Evolutionary conservation across 2,888 invertebrate species (phyloP).

Genomic region (Ferdinandea cuprea): DNA sequence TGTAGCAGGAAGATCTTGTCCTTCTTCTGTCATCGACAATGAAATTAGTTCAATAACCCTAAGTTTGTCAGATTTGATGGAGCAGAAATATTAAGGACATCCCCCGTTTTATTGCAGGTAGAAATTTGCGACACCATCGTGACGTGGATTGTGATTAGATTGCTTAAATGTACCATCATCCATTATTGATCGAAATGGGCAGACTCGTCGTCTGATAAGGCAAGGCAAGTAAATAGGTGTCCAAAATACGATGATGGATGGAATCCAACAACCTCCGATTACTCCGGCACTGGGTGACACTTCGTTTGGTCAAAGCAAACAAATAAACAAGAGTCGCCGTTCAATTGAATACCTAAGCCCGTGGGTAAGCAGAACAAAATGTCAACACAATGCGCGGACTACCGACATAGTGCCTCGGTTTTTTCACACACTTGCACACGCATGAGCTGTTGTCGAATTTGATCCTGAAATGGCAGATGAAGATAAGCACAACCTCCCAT

Average conservation of each 20-base stretch:
- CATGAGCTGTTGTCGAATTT: constrained; percentile 29
- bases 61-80: neutral
- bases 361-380: neutral
- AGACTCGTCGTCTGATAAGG: neutral
- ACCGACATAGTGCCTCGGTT: neutral
- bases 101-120: neutral
- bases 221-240: constrained; percentile 1
- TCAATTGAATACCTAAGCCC: constrained; percentile 17
- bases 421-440: too few species aligned
- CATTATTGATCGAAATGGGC: constrained; percentile 18
- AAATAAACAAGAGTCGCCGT: constrained; percentile 1
- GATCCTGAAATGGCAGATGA: neutral
- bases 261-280: too few species aligned
- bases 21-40: neutral
- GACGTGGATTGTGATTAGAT: constrained; percentile 11
- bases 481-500: neutral
- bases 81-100: neutral
- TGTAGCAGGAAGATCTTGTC: neutral
- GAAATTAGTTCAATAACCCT: neutral
- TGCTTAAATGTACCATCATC: neutral
- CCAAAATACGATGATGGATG: constrained; percentile 21
- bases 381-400: neutral
- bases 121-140: neutral
- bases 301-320: neutral
- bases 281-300: neutral